Conservation (phyloP, 2,797 vertebrate species). For the Lepus oiostolus region DNA sequence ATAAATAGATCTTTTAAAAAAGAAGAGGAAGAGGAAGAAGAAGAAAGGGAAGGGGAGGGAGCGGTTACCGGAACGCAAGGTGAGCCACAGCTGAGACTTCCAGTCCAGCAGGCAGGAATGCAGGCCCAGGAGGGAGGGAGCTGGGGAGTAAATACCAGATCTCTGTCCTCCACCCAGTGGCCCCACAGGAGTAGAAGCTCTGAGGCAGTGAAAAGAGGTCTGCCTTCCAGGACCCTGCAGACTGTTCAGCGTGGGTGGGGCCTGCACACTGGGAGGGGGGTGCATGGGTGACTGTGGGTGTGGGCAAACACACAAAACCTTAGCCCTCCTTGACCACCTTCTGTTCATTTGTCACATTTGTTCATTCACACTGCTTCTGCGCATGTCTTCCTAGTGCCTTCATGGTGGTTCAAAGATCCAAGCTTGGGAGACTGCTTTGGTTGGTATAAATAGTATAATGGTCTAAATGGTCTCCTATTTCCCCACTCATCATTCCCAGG, state of each 20-base stretch:
- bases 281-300: accelerated
- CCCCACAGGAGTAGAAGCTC: background rate
- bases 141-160: background rate
- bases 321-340: background rate
- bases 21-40: background rate
- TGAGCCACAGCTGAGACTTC: background rate
- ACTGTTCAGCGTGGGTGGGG: background rate
- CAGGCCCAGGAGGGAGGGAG: background rate
- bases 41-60: background rate
- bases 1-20: too few relatives aligned
- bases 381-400: background rate
- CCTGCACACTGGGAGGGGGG: accelerated
- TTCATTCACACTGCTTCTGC: background rate
- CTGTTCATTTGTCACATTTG: background rate
- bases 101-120: background rate
- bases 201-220: background rate
- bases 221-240: background rate
- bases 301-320: background rate
- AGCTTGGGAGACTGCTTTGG: background rate
- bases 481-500: background rate
- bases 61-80: too few relatives aligned
- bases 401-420: background rate
- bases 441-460: too few relatives aligned
- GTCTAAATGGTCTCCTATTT: background rate
- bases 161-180: background rate